Evolutionary conservation across 2,888 invertebrate genomes (phyloP).

Genomic region (Theretra japonica): DNA sequence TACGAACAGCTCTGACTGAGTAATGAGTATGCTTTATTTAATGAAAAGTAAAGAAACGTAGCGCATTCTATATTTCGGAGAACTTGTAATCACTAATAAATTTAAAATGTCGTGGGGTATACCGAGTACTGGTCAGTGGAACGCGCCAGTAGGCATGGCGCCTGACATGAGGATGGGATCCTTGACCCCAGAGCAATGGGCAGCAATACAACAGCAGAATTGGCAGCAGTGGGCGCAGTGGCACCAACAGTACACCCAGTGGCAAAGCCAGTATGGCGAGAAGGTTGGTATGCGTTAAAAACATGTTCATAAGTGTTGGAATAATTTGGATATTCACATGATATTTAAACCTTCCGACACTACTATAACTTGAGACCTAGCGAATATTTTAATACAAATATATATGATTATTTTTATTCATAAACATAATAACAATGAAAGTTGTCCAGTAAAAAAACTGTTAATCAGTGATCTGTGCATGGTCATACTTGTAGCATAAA

Average conservation of each 20-base stretch:
- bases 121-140: conserved; percentile 67
- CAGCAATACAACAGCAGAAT: conserved; percentile 88
- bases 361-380: no score
- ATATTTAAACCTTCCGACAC: no score
- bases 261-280: conserved; percentile 90
- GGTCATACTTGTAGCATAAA: no score
- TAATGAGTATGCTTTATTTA: not conserved
- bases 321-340: no score
- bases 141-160: conserved; percentile 58
- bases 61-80: not conserved
- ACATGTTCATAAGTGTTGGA: no score
- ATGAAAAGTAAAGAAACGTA: conserved; percentile 5
- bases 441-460: no score
- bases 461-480: no score
- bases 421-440: no score
- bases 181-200: conserved; percentile 88
- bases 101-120: conserved; percentile 74
- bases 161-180: conserved; percentile 68
- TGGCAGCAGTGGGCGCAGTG: conserved; percentile 91
- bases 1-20: not conserved
- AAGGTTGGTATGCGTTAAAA: conserved; percentile 76
- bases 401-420: no score
- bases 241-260: conserved; percentile 91
- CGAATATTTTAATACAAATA: no score
- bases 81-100: not conserved